These are phyloP conservation scores for Panagrolaimus sp. DNA, from an alignment of 1,140 invertebrate genomes.

Conservation along the genomic window DNA sequence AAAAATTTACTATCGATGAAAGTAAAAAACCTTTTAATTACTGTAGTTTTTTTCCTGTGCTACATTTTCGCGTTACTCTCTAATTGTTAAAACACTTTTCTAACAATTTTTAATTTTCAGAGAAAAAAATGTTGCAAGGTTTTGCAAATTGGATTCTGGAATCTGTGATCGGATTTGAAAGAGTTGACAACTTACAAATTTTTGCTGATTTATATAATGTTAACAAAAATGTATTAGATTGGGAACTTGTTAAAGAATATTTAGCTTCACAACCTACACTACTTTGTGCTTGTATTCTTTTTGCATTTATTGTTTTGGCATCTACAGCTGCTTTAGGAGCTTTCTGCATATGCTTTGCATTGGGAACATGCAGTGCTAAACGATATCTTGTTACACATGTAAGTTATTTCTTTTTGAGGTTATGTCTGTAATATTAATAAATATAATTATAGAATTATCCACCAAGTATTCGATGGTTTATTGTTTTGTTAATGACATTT, in stretches of 20 bases:
- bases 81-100: background rate
- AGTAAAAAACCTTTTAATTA: background rate
- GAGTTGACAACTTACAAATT: background rate
- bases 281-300: conserved; percentile 1
- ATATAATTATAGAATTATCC: background rate
- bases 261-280: background rate
- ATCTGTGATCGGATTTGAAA: background rate
- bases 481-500: background rate
- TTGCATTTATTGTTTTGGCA: background rate
- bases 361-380: background rate
- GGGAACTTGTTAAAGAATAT: background rate
- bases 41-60: background rate
- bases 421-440: no score
- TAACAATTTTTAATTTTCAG: background rate
- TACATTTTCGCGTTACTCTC: background rate
- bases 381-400: conserved; percentile 2
- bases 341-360: background rate
- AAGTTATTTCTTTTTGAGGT: no score
- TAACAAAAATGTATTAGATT: background rate
- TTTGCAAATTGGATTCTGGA: background rate
- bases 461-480: background rate
- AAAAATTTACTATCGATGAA: background rate
- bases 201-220: conserved; percentile 5
- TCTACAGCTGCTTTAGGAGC: background rate
- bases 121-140: background rate